Percentiles rank a stretch among this genome's conserved stretches.
These are phyloP conservation scores for Pipa parva DNA, from an alignment of 2,113 vertebrate genomes.

Conservation along the genomic window DNA sequence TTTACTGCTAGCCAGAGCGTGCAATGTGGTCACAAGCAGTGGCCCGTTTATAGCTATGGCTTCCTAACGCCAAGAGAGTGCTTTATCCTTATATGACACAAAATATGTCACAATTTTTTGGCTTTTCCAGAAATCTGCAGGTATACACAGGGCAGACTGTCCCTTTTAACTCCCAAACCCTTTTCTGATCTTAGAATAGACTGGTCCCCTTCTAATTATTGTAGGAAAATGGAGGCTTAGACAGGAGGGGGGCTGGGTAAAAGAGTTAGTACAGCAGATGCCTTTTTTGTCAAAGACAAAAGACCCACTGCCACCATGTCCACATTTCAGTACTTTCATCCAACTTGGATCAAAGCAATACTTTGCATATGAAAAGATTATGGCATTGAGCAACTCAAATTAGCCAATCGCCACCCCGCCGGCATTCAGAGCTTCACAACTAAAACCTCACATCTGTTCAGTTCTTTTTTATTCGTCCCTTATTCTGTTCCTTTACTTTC, in stretches of 20 bases:
- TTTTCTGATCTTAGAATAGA: slow-evolving; percentile 59
- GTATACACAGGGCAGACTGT: slow-evolving; percentile 42
- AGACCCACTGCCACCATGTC: slow-evolving; percentile 61
- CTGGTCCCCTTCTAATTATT: slow-evolving; percentile 60
- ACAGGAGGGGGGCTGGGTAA: slow-evolving; percentile 51
- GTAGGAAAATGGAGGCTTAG: slow-evolving; percentile 53
- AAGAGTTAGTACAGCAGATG: slow-evolving; percentile 73
- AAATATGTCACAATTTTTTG: slow-evolving; percentile 51
- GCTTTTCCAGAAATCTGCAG: slow-evolving; percentile 56
- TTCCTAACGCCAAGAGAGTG: too few species aligned
- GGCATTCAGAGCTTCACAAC: slow-evolving; percentile 56
- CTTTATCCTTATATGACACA: too few species aligned
- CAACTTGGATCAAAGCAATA: slow-evolving; percentile 64
- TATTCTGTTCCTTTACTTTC: slow-evolving; percentile 46
- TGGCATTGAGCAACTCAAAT: slow-evolving; percentile 61
- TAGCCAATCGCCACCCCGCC: slow-evolving; percentile 61
- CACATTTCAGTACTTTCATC: slow-evolving; percentile 67
- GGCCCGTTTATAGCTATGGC: too few species aligned
- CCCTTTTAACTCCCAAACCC: slow-evolving; percentile 52
- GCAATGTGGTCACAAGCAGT: too few species aligned
- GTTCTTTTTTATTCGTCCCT: slow-evolving; percentile 54
- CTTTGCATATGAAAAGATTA: slow-evolving; percentile 72
- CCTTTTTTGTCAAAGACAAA: slow-evolving; percentile 84
- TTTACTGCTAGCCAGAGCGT: background rate
- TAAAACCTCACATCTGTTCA: slow-evolving; percentile 66